A percentile compares a stretch with the other conserved stretches of the same genome.
Conservation (phyloP, 2,113 vertebrate species). For the Gavia stellata region DNA sequence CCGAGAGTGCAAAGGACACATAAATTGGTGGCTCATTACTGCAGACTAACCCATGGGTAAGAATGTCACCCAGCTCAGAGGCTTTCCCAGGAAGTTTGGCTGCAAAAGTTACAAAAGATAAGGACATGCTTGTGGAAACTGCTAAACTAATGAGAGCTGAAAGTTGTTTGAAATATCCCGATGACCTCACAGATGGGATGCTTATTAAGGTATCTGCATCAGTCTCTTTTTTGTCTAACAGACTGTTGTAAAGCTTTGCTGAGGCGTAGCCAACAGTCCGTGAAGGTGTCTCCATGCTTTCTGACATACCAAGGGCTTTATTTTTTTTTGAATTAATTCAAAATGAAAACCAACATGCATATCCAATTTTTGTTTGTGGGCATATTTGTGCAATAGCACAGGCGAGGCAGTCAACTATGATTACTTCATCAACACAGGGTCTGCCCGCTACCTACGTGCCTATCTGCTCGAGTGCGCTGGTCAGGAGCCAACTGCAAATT, state of each 20-base stretch:
- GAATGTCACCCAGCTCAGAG: slow-evolving; percentile 75
- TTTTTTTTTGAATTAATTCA: slow-evolving; percentile 72
- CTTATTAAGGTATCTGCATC: slow-evolving; percentile 84
- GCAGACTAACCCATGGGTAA: slow-evolving; percentile 76
- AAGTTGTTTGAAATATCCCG: slow-evolving; percentile 79
- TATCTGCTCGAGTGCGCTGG: slow-evolving; percentile 87
- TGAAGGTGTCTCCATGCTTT: slow-evolving; percentile 91
- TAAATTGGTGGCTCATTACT: slow-evolving; percentile 80
- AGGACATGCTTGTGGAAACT: slow-evolving; percentile 68
- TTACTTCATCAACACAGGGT: slow-evolving; percentile 69
- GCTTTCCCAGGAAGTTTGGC: slow-evolving; percentile 82
- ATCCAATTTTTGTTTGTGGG: slow-evolving; percentile 67
- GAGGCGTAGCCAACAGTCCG: slow-evolving; percentile 90
- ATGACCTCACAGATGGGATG: slow-evolving; percentile 87
- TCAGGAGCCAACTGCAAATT: slow-evolving; percentile 77
- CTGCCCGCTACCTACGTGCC: slow-evolving; percentile 77
- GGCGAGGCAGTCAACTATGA: slow-evolving; percentile 67
- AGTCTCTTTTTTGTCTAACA: slow-evolving; percentile 79
- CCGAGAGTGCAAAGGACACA: slow-evolving; percentile 67
- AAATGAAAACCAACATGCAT: slow-evolving; percentile 63
- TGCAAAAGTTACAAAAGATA: slow-evolving; percentile 80
- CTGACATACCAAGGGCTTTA: slow-evolving; percentile 82
- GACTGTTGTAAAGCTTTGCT: slow-evolving; percentile 78
- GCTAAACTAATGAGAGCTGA: slow-evolving; percentile 89
- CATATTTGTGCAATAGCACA: slow-evolving; percentile 65